Evolutionary conservation across 2,797 vertebrate species (phyloP).

Genomic region (Hylomyscus alleni): DNA sequence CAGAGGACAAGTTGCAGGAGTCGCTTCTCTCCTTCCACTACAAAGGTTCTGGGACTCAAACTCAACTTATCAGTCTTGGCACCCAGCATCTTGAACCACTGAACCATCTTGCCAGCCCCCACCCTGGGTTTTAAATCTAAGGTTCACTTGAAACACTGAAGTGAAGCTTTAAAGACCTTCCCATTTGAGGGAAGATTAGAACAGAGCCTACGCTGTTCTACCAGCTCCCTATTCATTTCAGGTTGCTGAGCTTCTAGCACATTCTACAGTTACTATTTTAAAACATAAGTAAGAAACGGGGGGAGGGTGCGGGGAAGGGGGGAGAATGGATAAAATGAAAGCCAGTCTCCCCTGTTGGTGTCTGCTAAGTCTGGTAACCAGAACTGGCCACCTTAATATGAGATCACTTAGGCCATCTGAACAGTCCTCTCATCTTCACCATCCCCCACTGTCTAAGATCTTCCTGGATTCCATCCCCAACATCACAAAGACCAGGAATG

Average conservation of each 20-base stretch:
- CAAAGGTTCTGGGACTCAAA: background rate
- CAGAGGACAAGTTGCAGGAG: background rate
- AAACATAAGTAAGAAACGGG: background rate
- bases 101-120: background rate
- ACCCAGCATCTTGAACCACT: background rate
- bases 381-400: background rate
- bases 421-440: background rate
- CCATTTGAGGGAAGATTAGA: background rate
- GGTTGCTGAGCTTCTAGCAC: background rate
- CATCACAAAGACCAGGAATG: background rate
- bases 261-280: background rate
- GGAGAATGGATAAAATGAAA: background rate
- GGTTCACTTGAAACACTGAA: background rate
- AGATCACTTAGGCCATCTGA: background rate
- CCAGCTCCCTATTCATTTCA: background rate
- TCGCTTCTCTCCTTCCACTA: background rate
- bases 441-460: fast-evolving
- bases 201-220: background rate
- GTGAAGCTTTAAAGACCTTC: background rate
- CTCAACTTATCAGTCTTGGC: background rate
- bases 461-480: background rate
- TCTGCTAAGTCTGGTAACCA: background rate
- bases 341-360: background rate
- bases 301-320: fast-evolving
- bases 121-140: background rate